A percentile compares a stretch with the other conserved stretches of the same genome.
Conservation (phyloP, 2,888 invertebrate species). For the Lacanobia oleracea region DNA sequence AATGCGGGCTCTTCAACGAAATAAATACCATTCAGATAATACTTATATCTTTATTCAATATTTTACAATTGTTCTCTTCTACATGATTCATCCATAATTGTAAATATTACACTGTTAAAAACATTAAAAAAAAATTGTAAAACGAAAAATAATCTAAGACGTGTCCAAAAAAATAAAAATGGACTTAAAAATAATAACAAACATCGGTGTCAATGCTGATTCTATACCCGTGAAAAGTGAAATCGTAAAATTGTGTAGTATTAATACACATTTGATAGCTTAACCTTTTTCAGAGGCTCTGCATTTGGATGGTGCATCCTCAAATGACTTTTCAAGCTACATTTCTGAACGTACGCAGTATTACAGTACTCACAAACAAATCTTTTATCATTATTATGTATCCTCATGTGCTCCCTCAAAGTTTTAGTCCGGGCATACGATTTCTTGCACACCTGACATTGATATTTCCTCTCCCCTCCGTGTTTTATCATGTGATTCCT, state of each 20-base stretch:
- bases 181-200: neutral
- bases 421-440: conserved; percentile 83
- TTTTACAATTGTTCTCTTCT: neutral
- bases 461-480: conserved; percentile 78
- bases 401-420: conserved; percentile 82
- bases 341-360: conserved; percentile 84
- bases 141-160: neutral
- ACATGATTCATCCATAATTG: neutral
- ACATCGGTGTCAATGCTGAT: neutral
- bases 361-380: conserved; percentile 85
- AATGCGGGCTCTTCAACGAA: neutral
- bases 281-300: conserved; percentile 67
- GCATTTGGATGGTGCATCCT: conserved; percentile 81
- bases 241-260: neutral
- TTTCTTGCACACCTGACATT: conserved; percentile 84
- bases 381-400: conserved; percentile 84
- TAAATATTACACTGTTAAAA: neutral
- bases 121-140: neutral
- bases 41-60: conserved; percentile 37
- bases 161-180: neutral
- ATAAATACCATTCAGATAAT: neutral
- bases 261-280: conserved; percentile 24
- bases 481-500: conserved; percentile 82
- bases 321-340: conserved; percentile 84
- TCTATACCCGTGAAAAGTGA: neutral